These are phyloP conservation scores for Hemitrygon akajei DNA, from an alignment of 2,797 vertebrate genomes.

Conservation along the genomic window DNA sequence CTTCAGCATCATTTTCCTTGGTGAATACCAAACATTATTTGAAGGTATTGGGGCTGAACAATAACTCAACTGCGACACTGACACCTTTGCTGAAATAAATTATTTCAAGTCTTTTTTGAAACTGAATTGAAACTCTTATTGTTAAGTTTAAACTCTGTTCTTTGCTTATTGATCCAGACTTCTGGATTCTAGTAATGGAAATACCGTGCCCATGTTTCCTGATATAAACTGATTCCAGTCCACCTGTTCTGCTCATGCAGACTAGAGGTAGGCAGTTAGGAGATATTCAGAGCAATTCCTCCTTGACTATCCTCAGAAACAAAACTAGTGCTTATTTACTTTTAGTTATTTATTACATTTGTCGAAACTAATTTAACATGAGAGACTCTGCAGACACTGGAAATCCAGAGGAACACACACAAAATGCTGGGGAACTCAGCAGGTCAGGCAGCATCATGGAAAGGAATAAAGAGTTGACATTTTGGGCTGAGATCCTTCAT, in stretches of 20 bases:
- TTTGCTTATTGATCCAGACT: background rate
- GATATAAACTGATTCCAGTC: background rate
- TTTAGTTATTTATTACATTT: background rate
- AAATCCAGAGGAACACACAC: too few relatives aligned
- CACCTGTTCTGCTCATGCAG: background rate
- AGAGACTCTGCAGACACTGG: too few relatives aligned
- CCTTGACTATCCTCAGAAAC: background rate
- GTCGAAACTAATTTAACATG: too few relatives aligned
- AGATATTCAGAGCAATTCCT: background rate
- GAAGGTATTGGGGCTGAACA: too few relatives aligned
- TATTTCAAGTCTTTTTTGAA: background rate
- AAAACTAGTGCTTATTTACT: background rate
- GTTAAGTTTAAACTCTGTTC: background rate
- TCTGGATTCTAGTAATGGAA: background rate
- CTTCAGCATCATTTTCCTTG: too few relatives aligned
- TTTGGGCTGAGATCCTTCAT: too few relatives aligned
- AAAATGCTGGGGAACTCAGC: too few relatives aligned
- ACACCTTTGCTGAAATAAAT: background rate
- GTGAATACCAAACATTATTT: too few relatives aligned
- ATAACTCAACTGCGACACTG: background rate
- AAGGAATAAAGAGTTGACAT: too few relatives aligned
- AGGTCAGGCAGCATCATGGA: too few relatives aligned
- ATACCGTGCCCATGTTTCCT: background rate
- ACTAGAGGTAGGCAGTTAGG: background rate
- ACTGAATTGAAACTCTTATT: background rate